Evolutionary conservation across 1,140 invertebrate species (phyloP).

Genomic region (Tetragonula clypearis): DNA sequence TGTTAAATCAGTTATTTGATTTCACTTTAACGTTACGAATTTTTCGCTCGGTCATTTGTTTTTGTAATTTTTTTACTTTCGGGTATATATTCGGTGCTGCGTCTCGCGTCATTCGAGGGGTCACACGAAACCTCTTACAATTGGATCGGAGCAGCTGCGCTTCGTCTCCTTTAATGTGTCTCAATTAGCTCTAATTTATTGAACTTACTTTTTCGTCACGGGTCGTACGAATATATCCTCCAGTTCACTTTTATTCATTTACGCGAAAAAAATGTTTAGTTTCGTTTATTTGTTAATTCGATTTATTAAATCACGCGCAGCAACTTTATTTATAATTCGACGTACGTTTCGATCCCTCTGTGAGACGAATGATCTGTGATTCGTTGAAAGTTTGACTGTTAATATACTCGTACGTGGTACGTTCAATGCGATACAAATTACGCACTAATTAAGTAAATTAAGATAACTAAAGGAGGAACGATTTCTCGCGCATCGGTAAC

Average conservation of each 20-base stretch:
- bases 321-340: no score
- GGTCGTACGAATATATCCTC: not conserved
- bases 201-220: not conserved
- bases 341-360: no score
- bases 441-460: no score
- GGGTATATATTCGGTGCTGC: not conserved
- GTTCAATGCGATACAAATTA: no score
- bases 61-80: not conserved
- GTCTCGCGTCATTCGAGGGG: not conserved
- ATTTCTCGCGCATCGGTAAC: no score
- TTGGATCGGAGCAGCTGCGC: constrained; percentile 19
- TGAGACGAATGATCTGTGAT: no score
- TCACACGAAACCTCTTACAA: not conserved
- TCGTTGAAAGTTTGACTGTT: no score
- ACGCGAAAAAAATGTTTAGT: no score
- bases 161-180: not conserved
- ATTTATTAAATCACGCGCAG: no score
- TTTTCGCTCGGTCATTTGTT: not conserved
- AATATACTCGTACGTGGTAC: no score
- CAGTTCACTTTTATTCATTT: not conserved
- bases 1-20: not conserved
- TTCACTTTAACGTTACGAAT: not conserved
- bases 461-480: no score
- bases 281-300: no score
- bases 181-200: not conserved